Conservation (phyloP, 1,140 invertebrate genomes). For the Sipha flava region DNA sequence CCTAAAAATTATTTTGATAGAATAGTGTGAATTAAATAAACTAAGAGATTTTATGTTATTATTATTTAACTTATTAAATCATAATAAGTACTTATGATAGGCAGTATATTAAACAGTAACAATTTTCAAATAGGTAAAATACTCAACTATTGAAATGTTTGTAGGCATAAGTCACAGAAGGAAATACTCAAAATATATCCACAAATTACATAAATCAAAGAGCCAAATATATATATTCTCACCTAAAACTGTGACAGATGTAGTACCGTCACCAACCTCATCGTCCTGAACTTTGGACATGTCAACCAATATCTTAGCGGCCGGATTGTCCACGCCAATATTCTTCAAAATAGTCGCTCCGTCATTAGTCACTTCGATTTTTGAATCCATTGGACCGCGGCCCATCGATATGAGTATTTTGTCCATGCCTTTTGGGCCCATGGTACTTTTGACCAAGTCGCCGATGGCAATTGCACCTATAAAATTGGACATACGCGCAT, state of each 20-base stretch:
- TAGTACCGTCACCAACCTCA: conserved; percentile 99
- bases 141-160: too few species aligned
- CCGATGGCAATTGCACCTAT: conserved; percentile 97
- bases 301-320: conserved; percentile 96
- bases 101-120: too few species aligned
- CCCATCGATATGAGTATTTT: conserved; percentile 90
- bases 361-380: conserved; percentile 97
- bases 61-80: too few species aligned
- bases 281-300: conserved; percentile 98
- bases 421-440: conserved; percentile 99
- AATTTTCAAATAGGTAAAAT: too few species aligned
- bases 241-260: conserved; percentile 93
- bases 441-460: conserved; percentile 93
- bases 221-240: too few species aligned
- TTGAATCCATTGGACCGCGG: conserved; percentile 53
- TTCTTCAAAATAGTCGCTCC: conserved; percentile 96
- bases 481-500: conserved; percentile 90
- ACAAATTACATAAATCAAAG: too few species aligned
- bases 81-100: too few species aligned
- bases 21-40: too few species aligned
- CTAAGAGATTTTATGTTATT: too few species aligned
- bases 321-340: conserved; percentile 97
- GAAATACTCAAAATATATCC: too few species aligned
- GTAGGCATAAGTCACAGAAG: too few species aligned
- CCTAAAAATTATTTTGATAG: too few species aligned